These are phyloP conservation scores for Narcine bancroftii DNA, from an alignment of 2,113 vertebrate species.

Conservation along the genomic window DNA sequence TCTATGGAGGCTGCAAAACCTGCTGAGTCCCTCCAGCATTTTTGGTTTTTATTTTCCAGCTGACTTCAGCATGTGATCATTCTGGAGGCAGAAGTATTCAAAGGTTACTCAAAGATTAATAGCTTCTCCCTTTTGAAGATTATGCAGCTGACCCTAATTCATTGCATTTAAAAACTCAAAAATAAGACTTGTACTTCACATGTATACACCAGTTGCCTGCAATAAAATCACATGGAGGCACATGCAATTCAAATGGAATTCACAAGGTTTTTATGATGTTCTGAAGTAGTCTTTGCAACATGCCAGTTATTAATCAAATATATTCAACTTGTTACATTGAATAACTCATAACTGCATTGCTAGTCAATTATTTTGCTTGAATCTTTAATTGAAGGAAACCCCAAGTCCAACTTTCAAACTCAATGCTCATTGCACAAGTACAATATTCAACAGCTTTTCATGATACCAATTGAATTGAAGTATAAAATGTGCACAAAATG, in stretches of 20 bases:
- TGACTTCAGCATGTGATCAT: background rate
- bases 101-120: background rate
- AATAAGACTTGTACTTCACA: background rate
- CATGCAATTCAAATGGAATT: background rate
- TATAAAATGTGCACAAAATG: constrained; percentile 5
- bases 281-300: background rate
- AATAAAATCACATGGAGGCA: background rate
- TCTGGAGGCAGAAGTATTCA: background rate
- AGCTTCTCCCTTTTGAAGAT: background rate
- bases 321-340: background rate
- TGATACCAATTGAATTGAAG: background rate
- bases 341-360: background rate
- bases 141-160: background rate
- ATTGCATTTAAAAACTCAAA: background rate
- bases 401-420: background rate
- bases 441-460: constrained; percentile 17
- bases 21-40: no score
- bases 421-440: background rate
- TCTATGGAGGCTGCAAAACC: no score
- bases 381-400: background rate
- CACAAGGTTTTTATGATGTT: background rate
- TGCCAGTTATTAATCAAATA: background rate
- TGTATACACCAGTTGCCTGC: background rate
- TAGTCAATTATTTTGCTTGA: background rate
- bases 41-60: no score